Percentiles rank a stretch among this genome's conserved stretches.
phyloP scores from a whole-genome alignment of 1,140 invertebrate species.

The Zaprionus lachaisei region DNA sequence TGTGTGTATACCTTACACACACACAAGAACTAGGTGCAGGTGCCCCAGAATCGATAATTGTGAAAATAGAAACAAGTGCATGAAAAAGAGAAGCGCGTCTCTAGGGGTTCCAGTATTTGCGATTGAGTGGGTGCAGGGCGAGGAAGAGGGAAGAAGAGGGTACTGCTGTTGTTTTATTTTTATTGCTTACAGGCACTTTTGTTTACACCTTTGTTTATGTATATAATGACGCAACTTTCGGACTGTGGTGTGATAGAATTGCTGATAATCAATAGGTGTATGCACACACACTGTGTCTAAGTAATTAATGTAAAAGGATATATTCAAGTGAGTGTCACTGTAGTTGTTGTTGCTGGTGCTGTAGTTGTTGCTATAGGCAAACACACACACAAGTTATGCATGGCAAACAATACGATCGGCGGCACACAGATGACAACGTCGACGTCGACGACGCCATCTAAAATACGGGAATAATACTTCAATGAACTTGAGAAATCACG shows the following conservation, averaged over 20 bases:
- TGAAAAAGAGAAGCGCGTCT: conserved; percentile 53
- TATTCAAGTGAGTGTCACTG: conserved; percentile 5
- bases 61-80: conserved; percentile 69
- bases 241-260: conserved; percentile 42
- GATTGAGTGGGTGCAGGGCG: not conserved
- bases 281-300: conserved; percentile 25
- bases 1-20: not conserved
- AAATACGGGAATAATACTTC: conserved; percentile 60
- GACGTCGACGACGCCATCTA: conserved; percentile 16
- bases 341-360: not conserved
- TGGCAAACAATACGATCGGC: conserved; percentile 14
- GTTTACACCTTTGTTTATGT: conserved; percentile 60
- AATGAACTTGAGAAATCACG: conserved; percentile 84
- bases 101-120: not conserved
- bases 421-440: conserved; percentile 11
- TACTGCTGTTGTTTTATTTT: conserved; percentile 2
- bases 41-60: conserved; percentile 63
- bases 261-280: conserved; percentile 25
- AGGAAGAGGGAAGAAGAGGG: not conserved
- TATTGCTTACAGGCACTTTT: conserved; percentile 26
- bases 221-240: conserved; percentile 70
- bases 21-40: conserved; percentile 24
- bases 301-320: conserved; percentile 59
- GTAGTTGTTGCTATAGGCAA: conserved; percentile 1
- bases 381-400: not conserved